Conservation (phyloP, 1,140 invertebrate species). For the Heliconius hewitsoni region DNA sequence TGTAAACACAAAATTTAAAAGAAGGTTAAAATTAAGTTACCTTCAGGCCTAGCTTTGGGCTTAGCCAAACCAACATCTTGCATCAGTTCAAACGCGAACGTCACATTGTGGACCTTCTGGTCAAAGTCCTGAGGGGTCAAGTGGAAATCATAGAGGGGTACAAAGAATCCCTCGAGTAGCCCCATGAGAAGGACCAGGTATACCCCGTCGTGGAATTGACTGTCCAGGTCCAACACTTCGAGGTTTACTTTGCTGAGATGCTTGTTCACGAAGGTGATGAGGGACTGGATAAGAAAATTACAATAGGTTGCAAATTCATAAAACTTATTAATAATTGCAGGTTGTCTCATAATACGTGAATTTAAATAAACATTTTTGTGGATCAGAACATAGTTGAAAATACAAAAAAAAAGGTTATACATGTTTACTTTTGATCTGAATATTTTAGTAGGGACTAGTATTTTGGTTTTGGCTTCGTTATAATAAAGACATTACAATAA, state of each 20-base stretch:
- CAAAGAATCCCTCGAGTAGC: slow-evolving; percentile 98
- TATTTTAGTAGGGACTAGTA: too few relatives aligned
- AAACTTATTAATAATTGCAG: neutral
- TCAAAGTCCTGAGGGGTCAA: slow-evolving; percentile 94
- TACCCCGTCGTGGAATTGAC: slow-evolving; percentile 98
- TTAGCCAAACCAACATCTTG: slow-evolving; percentile 97
- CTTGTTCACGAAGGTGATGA: slow-evolving; percentile 99
- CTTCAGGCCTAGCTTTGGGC: slow-evolving; percentile 97
- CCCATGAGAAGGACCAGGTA: slow-evolving; percentile 97
- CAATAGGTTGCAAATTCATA: neutral
- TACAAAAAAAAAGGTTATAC: too few relatives aligned
- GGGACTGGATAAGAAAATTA: slow-evolving; percentile 83
- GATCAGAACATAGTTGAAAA: too few relatives aligned
- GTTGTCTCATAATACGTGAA: too few relatives aligned
- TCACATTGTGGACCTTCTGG: slow-evolving; percentile 98
- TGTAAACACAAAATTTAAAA: neutral
- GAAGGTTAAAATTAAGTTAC: slow-evolving; percentile 77
- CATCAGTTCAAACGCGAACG: slow-evolving; percentile 98
- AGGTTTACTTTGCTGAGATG: slow-evolving; percentile 98
- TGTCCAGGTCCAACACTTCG: slow-evolving; percentile 96
- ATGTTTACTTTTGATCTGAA: too few relatives aligned
- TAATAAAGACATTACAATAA: too few relatives aligned
- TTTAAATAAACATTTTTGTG: too few relatives aligned
- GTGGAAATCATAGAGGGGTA: slow-evolving; percentile 97
- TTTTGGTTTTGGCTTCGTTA: too few relatives aligned